Evolutionary conservation across 92 coral and sea anemone genomes (phyloP).

Genomic region (Metridium senile): DNA sequence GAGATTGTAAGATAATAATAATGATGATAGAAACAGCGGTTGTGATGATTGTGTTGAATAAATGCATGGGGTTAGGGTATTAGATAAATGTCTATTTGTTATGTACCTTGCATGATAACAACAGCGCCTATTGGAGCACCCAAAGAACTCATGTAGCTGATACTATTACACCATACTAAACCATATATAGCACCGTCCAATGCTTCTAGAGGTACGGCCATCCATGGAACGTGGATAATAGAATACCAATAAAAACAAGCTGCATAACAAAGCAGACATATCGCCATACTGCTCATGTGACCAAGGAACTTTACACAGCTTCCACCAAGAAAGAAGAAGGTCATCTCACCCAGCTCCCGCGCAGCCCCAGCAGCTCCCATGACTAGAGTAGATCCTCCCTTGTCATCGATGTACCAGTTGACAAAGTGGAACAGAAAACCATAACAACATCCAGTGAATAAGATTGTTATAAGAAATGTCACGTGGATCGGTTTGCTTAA

Average conservation of each 20-base stretch:
- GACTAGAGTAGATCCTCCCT: constrained; percentile 73
- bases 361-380: constrained; percentile 95
- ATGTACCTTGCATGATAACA: constrained; percentile 80
- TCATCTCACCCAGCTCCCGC: constrained; percentile 74
- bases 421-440: constrained; percentile 92
- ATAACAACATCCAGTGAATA: constrained; percentile 80
- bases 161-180: constrained; percentile 86
- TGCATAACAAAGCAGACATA: constrained; percentile 77
- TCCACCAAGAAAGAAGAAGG: constrained; percentile 73
- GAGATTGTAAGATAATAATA: too few species aligned
- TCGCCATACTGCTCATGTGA: constrained; percentile 67
- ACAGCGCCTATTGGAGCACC: constrained; percentile 73
- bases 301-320: constrained; percentile 66
- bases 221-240: constrained; percentile 77
- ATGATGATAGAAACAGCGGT: too few species aligned
- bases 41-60: neutral
- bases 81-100: neutral
- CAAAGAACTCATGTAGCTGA: constrained; percentile 75
- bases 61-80: neutral
- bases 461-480: constrained; percentile 66
- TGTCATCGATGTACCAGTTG: constrained; percentile 95
- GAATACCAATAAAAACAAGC: constrained; percentile 77
- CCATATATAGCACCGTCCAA: constrained; percentile 90
- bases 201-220: constrained; percentile 81
- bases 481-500: constrained; percentile 54